A percentile compares a stretch with the other conserved stretches of the same genome.
Conservation (phyloP, 1,140 invertebrate species). For the Coelopa frigida region DNA sequence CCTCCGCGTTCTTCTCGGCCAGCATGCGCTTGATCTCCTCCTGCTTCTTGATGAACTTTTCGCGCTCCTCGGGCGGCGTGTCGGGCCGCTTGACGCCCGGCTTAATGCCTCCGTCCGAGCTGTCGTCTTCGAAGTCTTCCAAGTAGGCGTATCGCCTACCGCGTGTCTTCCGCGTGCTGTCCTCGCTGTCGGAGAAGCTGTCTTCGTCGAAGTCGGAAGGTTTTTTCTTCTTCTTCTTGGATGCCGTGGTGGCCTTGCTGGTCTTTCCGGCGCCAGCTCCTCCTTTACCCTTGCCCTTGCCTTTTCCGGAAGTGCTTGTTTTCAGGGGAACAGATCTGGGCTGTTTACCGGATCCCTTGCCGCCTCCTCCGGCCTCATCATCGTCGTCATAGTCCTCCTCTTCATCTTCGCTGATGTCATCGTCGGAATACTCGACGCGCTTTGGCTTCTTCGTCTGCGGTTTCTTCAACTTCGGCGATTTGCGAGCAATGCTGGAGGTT, state of each 20-base stretch:
- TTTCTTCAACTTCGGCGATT: conserved; percentile 35
- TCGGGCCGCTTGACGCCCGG: conserved; percentile 40
- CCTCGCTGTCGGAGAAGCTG: conserved; percentile 46
- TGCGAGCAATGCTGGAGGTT: conserved; percentile 19
- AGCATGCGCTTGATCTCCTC: conserved; percentile 44
- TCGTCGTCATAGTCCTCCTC: conserved; percentile 36
- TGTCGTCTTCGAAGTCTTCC: conserved; percentile 47
- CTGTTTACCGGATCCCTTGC: conserved; percentile 39
- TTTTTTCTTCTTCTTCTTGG: conserved; percentile 26
- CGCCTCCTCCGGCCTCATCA: conserved; percentile 22
- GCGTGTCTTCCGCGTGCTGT: conserved; percentile 55
- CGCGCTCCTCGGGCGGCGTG: conserved; percentile 41
- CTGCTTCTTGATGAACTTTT: conserved; percentile 43
- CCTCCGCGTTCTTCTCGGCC: conserved; percentile 42
- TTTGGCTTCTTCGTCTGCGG: conserved; percentile 26
- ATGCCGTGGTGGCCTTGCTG: conserved; percentile 17
- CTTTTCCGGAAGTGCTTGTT: conserved; percentile 17
- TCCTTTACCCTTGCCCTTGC: conserved; percentile 10
- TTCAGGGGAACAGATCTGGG: conserved; percentile 34
- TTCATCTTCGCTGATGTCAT: conserved; percentile 39
- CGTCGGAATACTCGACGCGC: conserved; percentile 35
- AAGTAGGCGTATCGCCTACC: conserved; percentile 66
- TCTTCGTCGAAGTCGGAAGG: conserved; percentile 25
- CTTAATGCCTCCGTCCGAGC: conserved; percentile 51
- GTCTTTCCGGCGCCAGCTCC: conserved; percentile 2